These are phyloP conservation scores for Ageneiosus marmoratus DNA, from an alignment of 2,113 vertebrate genomes.

Conservation along the genomic window DNA sequence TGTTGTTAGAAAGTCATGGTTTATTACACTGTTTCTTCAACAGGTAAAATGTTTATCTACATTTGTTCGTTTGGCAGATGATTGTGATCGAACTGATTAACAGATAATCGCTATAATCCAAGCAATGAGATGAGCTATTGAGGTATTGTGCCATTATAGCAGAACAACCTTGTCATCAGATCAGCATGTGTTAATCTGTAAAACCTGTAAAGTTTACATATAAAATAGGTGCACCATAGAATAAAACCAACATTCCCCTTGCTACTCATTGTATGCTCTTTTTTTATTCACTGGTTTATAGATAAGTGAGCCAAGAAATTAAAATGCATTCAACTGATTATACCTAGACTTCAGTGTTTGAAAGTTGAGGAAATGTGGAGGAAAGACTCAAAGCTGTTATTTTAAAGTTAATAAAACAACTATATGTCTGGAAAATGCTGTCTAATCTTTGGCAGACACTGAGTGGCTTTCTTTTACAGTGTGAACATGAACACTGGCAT, in stretches of 20 bases:
- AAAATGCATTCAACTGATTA: conserved; percentile 1
- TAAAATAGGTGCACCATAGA: too few relatives aligned
- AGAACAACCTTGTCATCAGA: not conserved
- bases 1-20: too few relatives aligned
- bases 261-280: not conserved
- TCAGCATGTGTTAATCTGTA: not conserved
- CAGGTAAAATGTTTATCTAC: too few relatives aligned
- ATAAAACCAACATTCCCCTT: not conserved
- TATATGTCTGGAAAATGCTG: conserved; percentile 35
- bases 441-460: conserved; percentile 38
- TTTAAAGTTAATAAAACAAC: conserved; percentile 38
- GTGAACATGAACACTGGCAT: conserved; percentile 50
- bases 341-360: not conserved
- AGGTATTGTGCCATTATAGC: not conserved
- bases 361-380: not conserved
- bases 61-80: too few relatives aligned
- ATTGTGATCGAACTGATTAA: too few relatives aligned
- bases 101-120: too few relatives aligned
- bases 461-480: conserved; percentile 49
- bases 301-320: not conserved
- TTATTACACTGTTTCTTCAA: too few relatives aligned
- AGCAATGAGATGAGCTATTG: not conserved
- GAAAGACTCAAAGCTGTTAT: conserved; percentile 11
- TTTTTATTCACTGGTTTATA: not conserved
- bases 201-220: not conserved